These are phyloP conservation scores for Promerops cafer DNA, from an alignment of 2,113 vertebrate genomes.

Conservation along the genomic window DNA sequence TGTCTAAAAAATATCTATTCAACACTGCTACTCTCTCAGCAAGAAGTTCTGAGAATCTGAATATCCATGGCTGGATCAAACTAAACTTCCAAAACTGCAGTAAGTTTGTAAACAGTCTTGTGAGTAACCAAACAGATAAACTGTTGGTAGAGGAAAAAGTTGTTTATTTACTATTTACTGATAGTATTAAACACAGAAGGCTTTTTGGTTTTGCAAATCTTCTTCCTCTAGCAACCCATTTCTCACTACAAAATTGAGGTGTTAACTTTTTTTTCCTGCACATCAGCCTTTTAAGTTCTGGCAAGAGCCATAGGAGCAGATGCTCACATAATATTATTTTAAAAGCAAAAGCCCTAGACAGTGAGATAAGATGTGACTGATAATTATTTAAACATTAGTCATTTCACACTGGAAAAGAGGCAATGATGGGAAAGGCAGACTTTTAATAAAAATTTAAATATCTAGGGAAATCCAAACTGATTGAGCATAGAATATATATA, in stretches of 20 bases:
- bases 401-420: conserved; percentile 19
- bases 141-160: background rate
- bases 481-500: background rate
- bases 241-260: background rate
- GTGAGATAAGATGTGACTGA: conserved; percentile 31
- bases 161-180: background rate
- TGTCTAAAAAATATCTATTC: background rate
- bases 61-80: background rate
- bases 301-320: background rate
- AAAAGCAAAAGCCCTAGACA: conserved; percentile 11
- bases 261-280: background rate
- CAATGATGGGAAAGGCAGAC: background rate
- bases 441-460: background rate
- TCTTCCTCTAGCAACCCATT: background rate
- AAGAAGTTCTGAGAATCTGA: background rate
- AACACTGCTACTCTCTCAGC: background rate
- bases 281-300: background rate
- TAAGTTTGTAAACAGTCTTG: background rate
- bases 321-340: conserved; percentile 34
- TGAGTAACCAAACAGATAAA: background rate
- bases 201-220: conserved; percentile 19
- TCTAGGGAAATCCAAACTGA: background rate
- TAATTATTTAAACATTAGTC: conserved; percentile 17
- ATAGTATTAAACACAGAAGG: conserved; percentile 3
- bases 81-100: background rate